These are phyloP conservation scores for Drosophila putrida DNA, from an alignment of 2,888 invertebrate species.

Conservation along the genomic window DNA sequence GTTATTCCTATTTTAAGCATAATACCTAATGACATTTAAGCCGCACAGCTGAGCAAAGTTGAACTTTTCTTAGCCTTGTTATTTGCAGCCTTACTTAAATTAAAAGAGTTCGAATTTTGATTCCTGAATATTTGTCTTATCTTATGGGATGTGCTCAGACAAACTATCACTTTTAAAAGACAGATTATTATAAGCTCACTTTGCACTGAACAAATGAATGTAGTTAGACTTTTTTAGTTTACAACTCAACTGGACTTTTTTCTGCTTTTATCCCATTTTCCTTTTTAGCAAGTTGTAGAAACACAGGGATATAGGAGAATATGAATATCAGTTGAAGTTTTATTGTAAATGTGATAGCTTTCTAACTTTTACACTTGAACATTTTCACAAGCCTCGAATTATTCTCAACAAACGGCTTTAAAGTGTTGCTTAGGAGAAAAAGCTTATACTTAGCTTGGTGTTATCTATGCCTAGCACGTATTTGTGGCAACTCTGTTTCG, in stretches of 20 bases:
- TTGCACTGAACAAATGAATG: too few relatives aligned
- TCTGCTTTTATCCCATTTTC: neutral
- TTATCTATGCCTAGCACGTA: slow-evolving; percentile 50
- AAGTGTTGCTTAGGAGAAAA: neutral
- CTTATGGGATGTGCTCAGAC: too few relatives aligned
- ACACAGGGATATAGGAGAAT: too few relatives aligned
- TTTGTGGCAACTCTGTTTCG: slow-evolving; percentile 18
- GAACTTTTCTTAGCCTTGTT: neutral
- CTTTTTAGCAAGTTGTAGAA: neutral
- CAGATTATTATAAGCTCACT: too few relatives aligned
- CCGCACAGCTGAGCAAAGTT: neutral
- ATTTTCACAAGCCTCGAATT: neutral
- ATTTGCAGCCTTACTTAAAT: neutral
- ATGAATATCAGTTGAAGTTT: too few relatives aligned
- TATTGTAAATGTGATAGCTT: too few relatives aligned
- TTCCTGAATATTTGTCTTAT: neutral
- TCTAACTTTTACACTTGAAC: too few relatives aligned
- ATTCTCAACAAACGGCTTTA: neutral
- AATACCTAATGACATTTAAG: neutral
- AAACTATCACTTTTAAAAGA: neutral
- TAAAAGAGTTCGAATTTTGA: neutral
- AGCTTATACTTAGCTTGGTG: slow-evolving; percentile 7
- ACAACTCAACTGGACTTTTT: neutral
- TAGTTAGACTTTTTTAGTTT: too few relatives aligned
- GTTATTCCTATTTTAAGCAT: neutral